These are phyloP conservation scores for human (Homo sapiens) DNA, from an alignment of 2,113 vertebrate genomes.

Conservation along the genomic window GRCh38 chr18:54793501-54794000, in stretches of 20 bases:
- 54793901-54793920: background rate
- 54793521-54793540: background rate
- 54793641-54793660: background rate
- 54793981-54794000: background rate
- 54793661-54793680: background rate
- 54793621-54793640: background rate
- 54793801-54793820: too few species aligned
- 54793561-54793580: background rate
- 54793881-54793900: background rate
- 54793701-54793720: background rate
- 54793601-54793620: conserved; percentile 19
- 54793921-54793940: background rate
- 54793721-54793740: accelerated
- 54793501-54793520: background rate
- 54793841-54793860: too few species aligned
- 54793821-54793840: too few species aligned
- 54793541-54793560: background rate
- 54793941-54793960: background rate
- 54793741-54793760: background rate
- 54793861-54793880: too few species aligned
- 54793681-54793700: background rate
- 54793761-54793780: too few species aligned
- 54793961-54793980: background rate
- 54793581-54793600: background rate
- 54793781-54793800: too few species aligned